Evolutionary conservation across 1,140 invertebrate species (phyloP), one percentile per base, ranked within the genome.

Genomic region (Scaptodrosophila lebanonensis): DNA sequence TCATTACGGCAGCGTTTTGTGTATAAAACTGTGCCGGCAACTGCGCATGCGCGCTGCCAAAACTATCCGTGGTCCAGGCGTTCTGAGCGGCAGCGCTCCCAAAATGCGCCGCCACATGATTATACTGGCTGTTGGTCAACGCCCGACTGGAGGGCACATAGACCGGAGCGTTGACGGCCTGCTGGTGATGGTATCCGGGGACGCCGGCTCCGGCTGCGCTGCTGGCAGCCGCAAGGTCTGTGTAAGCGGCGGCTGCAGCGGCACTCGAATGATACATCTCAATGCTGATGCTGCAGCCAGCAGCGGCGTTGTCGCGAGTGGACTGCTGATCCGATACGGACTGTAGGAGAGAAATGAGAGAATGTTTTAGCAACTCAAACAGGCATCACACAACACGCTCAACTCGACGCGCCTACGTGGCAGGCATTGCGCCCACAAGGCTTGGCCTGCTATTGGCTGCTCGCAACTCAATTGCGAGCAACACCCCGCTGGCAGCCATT

Each of bases 1-100:
- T 93, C 90, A 93, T 92, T 65, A 92, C 91, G 11, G 90, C 90
- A 5, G 90, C 90, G 68, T 92, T 92, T 52, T 92, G 92, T 1
- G 91, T 91, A 66, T 93, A 92, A 73, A 93, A 93, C 44, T 91
- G 89, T 2, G 89, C 87, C 51, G 67, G 72, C 20, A 93, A 91
- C 44, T 91, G 29, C 83, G 90, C 89, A 50, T 86, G 79, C 3
- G 83, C 57, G 2, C 73, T 70, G 2, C 85, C 71, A 57, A 87
- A 87, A 47, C 71, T 64, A 16, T 87, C 86, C 17, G 85, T 76
- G 1, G 84, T 72, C 86, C 86, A 87, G 18, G 83, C 79, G 29
- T 87, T 87, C 45, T 85, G 85, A 11, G 88, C 86, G 7, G 87
- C 86, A 12, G 88, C 87, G 43, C 69, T 86, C 17, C 67, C 87